Base-by-base conservation (phyloP, 2,888 invertebrate genomes). In the Oscheius sp. region DNA sequence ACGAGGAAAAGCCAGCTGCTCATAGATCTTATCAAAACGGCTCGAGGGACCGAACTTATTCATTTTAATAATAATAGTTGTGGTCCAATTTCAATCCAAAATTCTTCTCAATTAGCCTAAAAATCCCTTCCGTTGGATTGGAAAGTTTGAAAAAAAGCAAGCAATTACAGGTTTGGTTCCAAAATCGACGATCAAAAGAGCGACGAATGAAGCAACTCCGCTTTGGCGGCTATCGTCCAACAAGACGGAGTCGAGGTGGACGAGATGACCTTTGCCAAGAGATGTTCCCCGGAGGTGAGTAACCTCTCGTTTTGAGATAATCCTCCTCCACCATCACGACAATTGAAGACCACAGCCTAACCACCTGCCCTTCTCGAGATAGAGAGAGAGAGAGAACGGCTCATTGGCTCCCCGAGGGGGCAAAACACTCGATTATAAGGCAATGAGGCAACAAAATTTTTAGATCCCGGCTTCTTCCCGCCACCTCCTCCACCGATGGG, bases 121-220 rank as follows among this genome's bases (percentile, higher is more conserved):
- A n/a, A n/a, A n/a, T n/a, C n/a, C n/a, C n/a, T n/a, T n/a, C n/a
- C n/a, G n/a, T n/a, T n/a, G n/a, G n/a, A n/a, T n/a, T n/a, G n/a
- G n/a, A n/a, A n/a, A n/a, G 42, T 12, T 6, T n/a, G 12, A 6
- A 42, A 42, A 42, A 42, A 12, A 6, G 42, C n/a, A 42, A 3
- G 3, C 17, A 42, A 25, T 88, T 88, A 33, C 91, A 97, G 97
- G 98, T 98, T 70, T 98, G 98, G 98, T 98, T 98, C 90, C 97
- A 98, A 90, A 98, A 98, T 90, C 94, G 97, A 88, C 91, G 97
- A 71, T 96, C 96, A 87, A 98, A 98, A 90, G 98, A 98, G 89
- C 91, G 97, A 3, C 69, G 97, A 82, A 91, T 98, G 89, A 98
- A 97, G 88, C 97, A 98, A 88, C 90, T 97, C 83, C 95, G 96